Percentiles rank a stretch among this genome's conserved stretches.
phyloP scores from a whole-genome alignment of 2,113 vertebrate genomes.

The Sander vitreus region DNA sequence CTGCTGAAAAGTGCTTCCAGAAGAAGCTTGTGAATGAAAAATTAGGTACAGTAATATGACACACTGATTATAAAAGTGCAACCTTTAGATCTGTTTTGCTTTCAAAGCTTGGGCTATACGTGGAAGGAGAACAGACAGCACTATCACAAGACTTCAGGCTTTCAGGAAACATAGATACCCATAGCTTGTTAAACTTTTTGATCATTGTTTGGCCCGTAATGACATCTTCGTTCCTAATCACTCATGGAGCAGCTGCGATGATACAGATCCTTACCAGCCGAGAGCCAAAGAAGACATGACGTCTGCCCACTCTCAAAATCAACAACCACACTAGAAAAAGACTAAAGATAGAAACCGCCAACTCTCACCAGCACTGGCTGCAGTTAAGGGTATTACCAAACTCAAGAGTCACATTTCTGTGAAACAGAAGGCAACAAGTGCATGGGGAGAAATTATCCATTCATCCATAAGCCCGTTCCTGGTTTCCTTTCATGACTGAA shows the following conservation, averaged over 20 bases:
- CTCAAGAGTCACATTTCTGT: slow-evolving; percentile 58
- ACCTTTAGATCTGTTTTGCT: not conserved
- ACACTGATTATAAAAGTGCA: not conserved
- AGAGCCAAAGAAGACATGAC: slow-evolving; percentile 67
- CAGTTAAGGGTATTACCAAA: slow-evolving; percentile 63
- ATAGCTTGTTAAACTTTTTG: slow-evolving; percentile 42
- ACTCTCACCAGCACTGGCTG: slow-evolving; percentile 64
- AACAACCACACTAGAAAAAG: slow-evolving; percentile 75
- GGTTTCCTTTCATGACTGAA: slow-evolving; percentile 53
- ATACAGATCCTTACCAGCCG: slow-evolving; percentile 64
- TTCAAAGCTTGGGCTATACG: slow-evolving; percentile 1
- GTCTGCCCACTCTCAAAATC: slow-evolving; percentile 73
- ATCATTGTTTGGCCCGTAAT: slow-evolving; percentile 43
- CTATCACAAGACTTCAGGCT: slow-evolving; percentile 14
- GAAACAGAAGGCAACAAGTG: slow-evolving; percentile 62
- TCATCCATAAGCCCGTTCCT: slow-evolving; percentile 35
- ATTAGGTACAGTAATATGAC: not conserved
- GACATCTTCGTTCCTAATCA: slow-evolving; percentile 70
- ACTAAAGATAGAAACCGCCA: slow-evolving; percentile 81
- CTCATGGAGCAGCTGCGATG: slow-evolving; percentile 66
- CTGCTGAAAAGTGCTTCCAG: not conserved
- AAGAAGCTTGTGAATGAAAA: not conserved
- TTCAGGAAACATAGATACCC: slow-evolving; percentile 24
- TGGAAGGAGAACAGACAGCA: not conserved
- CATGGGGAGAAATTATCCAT: slow-evolving; percentile 40